Base-by-base conservation (phyloP, 2,888 invertebrate genomes). In the Parnassius apollo region DNA sequence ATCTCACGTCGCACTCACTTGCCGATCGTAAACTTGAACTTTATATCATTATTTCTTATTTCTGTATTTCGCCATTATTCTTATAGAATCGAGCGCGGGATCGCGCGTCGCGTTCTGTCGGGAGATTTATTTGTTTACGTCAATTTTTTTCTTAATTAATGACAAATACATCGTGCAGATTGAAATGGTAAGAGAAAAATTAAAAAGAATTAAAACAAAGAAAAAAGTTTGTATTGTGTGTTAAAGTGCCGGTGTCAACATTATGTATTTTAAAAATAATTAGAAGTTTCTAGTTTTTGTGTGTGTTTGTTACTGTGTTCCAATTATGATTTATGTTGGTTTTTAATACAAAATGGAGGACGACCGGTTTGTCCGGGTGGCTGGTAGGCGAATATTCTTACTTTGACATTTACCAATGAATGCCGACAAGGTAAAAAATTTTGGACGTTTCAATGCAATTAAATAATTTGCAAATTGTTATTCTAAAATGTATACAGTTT, bases 21-120 rank as follows among this genome's bases (percentile, higher is more conserved):
- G 72, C 72, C 75, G 77, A 83, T 85, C 80, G 78, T 83, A 86
- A 86, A 85, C 87, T 86, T 88, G 88, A 88, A 86, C 88, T 88
- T 82, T 70, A 62, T 65, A 65, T 66, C 59, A 65, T 70, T 71
- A 65, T 70, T 75, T 74, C 42, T 70, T 71, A 65, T 70, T 75
- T 74, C 42, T 56, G 35, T 76, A 74, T 70, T 73, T 75, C 75
- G 74, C 75, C 72, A 80, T 80, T 78, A 86, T 84, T 82, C 82
- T 76, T 69, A 62, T 69, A 75, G 72, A 72, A 69, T 65, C 72
- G 65, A 65, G 68, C 77, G 77, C 71, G 71, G 25, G 70, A 74
- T 69, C 78, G 80, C 81, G 72, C 74, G 80, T 77, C 71, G 71
- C 71, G 68, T 71, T 70, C 65, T 66, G 67, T 70, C 66, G 65